phyloP scores from a whole-genome alignment of 1,140 invertebrate genomes.

The Holcopasites calliopsidis region DNA sequence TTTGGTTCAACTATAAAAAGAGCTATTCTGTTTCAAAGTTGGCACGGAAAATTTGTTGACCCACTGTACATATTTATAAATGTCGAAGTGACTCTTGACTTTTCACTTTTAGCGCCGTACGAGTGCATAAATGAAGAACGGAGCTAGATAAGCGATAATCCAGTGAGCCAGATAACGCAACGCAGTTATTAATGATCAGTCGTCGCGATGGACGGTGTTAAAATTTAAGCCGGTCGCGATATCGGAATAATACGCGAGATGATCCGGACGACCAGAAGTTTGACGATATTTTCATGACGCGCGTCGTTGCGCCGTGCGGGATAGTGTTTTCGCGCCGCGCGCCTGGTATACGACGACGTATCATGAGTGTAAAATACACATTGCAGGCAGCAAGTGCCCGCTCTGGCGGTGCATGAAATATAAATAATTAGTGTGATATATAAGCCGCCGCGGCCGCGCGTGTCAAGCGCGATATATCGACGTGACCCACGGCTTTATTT shows the following conservation, averaged over 20 bases:
- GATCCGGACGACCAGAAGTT: slow-evolving; percentile 16
- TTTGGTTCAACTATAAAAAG: no score
- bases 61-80: no score
- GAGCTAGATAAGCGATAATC: slow-evolving; percentile 24
- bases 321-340: slow-evolving; percentile 28
- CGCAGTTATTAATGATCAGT: slow-evolving; percentile 15
- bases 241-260: background rate
- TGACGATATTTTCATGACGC: slow-evolving; percentile 37
- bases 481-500: slow-evolving; percentile 72
- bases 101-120: background rate
- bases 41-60: no score
- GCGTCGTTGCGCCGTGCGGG: background rate
- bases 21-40: no score
- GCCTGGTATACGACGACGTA: slow-evolving; percentile 42
- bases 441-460: slow-evolving; percentile 62
- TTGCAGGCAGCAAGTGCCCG: slow-evolving; percentile 50
- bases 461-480: slow-evolving; percentile 68
- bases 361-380: slow-evolving; percentile 65
- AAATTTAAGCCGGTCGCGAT: slow-evolving; percentile 2
- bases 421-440: slow-evolving; percentile 77
- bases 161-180: background rate
- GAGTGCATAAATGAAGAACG: background rate
- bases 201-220: background rate
- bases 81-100: background rate
- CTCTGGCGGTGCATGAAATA: slow-evolving; percentile 65